Percentiles rank a stretch among this genome's conserved stretches.
These are phyloP conservation scores for Philopedon plagiatum DNA, from an alignment of 2,888 invertebrate species.

Conservation along the genomic window DNA sequence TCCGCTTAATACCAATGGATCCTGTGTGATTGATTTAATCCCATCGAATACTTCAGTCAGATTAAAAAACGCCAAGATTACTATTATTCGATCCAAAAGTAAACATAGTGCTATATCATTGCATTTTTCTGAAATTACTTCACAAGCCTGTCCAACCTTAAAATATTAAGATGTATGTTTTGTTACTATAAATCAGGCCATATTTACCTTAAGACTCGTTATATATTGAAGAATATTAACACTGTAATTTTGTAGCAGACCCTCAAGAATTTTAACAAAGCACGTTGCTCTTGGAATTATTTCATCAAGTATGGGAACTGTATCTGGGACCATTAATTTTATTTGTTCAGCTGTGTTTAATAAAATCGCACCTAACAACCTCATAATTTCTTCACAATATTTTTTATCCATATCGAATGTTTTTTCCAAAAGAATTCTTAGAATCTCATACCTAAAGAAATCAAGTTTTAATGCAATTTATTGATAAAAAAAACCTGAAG, in stretches of 20 bases:
- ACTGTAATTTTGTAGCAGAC: conserved; percentile 27
- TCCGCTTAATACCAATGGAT: conserved; percentile 38
- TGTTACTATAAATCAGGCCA: not conserved
- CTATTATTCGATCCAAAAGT: conserved; percentile 26
- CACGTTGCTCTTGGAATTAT: conserved; percentile 23
- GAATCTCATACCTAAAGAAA: conserved; percentile 27
- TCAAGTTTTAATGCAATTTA: too few relatives aligned
- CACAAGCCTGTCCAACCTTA: conserved; percentile 36
- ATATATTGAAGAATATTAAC: conserved; percentile 13
- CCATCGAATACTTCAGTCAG: conserved; percentile 42
- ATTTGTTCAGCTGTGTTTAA: conserved; percentile 1
- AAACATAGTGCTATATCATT: conserved; percentile 11
- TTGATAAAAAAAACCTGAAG: too few relatives aligned
- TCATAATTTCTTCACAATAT: conserved; percentile 25
- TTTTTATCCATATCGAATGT: conserved; percentile 6
- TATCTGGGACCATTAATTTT: not conserved
- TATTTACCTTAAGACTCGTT: conserved; percentile 26
- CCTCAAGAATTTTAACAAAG: conserved; percentile 37
- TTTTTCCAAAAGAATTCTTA: conserved; percentile 32
- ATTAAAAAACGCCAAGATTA: conserved; percentile 38
- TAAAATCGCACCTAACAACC: conserved; percentile 16
- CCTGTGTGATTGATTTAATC: conserved; percentile 38
- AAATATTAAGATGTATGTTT: not conserved
- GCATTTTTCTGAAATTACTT: conserved; percentile 23
- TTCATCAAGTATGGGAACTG: not conserved